A percentile compares a stretch with the other conserved stretches of the same genome.
These are phyloP conservation scores for Epinephelus coioides DNA, from an alignment of 2,797 vertebrate genomes.

Conservation along the genomic window DNA sequence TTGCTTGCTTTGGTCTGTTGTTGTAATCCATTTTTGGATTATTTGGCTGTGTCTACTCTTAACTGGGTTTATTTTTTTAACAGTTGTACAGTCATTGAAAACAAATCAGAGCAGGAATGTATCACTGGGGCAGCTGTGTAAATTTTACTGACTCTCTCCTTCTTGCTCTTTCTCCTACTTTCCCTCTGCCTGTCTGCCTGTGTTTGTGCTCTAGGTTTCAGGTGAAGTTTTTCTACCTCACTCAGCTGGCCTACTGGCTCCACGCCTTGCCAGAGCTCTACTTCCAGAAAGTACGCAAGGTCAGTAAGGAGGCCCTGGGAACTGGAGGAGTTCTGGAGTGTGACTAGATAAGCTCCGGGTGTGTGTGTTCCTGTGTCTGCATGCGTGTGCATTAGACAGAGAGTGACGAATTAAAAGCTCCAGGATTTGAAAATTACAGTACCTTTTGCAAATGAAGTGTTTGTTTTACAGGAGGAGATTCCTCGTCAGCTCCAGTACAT, in stretches of 20 bases:
- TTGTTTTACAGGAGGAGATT: slow-evolving; percentile 92
- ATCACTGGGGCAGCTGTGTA: neutral
- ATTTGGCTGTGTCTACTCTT: too few relatives aligned
- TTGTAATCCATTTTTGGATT: neutral
- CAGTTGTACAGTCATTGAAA: neutral
- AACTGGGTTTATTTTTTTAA: neutral
- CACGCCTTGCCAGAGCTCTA: slow-evolving; percentile 97
- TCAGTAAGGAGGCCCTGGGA: slow-evolving; percentile 82
- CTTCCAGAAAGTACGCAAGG: slow-evolving; percentile 99
- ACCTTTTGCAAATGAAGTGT: slow-evolving; percentile 39
- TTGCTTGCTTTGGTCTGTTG: neutral
- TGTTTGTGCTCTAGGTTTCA: slow-evolving; percentile 89
- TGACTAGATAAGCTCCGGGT: slow-evolving; percentile 54
- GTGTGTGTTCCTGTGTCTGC: slow-evolving; percentile 15
- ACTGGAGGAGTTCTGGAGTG: slow-evolving; percentile 41
- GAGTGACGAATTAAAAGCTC: neutral
- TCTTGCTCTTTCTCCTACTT: neutral
- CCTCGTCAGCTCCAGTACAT: slow-evolving; percentile 96
- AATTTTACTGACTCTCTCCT: neutral
- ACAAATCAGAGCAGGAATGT: neutral
- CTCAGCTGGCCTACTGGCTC: slow-evolving; percentile 97
- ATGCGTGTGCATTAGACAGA: slow-evolving; percentile 1
- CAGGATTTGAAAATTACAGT: neutral
- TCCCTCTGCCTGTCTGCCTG: neutral
- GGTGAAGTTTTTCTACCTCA: slow-evolving; percentile 99